A percentile compares a stretch with the other conserved stretches of the same genome.
phyloP scores from a whole-genome alignment of 2,888 invertebrate genomes.

The Oxystoma pomonae region DNA sequence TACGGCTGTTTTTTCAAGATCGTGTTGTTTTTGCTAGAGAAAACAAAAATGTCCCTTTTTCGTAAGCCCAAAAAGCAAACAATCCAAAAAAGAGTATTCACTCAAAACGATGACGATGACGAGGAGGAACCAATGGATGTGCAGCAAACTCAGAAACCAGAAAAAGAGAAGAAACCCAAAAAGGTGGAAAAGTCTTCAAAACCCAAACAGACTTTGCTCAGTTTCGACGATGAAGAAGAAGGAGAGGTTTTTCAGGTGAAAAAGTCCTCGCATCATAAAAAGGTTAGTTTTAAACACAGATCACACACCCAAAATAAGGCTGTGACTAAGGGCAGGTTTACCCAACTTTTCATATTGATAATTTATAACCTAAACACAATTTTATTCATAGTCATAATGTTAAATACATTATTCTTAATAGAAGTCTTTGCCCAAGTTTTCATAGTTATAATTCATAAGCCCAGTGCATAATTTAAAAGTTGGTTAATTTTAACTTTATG shows the following conservation, averaged over 20 bases:
- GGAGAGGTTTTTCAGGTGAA: conserved; percentile 92
- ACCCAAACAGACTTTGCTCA: conserved; percentile 61
- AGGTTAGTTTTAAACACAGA: conserved; percentile 44
- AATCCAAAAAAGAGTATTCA: conserved; percentile 66
- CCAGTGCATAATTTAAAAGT: no score
- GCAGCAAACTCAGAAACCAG: conserved; percentile 36
- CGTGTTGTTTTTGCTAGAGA: no score
- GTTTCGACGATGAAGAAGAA: conserved; percentile 77
- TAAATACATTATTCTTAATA: no score
- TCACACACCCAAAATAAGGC: no score
- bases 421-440: no score
- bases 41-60: conserved; percentile 73
- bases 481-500: no score
- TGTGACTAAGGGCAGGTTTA: no score
- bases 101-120: conserved; percentile 63
- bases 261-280: conserved; percentile 91
- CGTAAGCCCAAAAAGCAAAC: conserved; percentile 84
- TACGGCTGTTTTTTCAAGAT: no score
- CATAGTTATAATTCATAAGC: no score
- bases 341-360: no score
- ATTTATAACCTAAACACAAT: no score
- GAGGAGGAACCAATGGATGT: conserved; percentile 53
- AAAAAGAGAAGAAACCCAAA: conserved; percentile 35
- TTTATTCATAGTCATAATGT: no score
- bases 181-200: conserved; percentile 51